phyloP scores from a whole-genome alignment of 2,797 vertebrate genomes.

The Anomalospiza imberbis region DNA sequence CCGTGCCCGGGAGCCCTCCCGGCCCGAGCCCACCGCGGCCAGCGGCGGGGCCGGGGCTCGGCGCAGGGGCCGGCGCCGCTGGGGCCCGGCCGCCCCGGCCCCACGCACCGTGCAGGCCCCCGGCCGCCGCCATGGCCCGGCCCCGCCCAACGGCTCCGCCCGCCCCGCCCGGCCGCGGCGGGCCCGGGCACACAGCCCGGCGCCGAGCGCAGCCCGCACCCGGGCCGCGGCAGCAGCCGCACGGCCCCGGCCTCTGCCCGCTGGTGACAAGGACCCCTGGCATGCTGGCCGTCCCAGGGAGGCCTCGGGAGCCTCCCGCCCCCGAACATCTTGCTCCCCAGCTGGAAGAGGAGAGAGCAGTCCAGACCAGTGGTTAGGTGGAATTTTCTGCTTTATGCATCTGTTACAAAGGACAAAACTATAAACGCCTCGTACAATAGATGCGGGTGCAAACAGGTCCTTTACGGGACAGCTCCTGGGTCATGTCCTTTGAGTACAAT shows the following conservation, averaged over 20 bases:
- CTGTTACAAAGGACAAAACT: not conserved
- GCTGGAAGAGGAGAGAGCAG: not conserved
- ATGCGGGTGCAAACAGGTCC: not conserved
- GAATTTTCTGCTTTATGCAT: slow-evolving; percentile 40
- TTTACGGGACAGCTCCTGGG: not conserved
- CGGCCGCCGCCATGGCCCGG: not conserved
- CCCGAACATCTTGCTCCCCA: fast-evolving
- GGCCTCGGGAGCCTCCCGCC: not conserved
- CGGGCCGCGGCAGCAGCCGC: not conserved
- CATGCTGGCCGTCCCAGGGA: not conserved
- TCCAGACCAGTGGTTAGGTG: not conserved
- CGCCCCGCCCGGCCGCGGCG: not conserved
- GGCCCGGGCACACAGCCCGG: no score
- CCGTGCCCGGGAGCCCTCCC: no score
- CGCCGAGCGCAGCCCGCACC: no score
- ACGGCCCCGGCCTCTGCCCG: not conserved
- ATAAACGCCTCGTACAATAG: not conserved
- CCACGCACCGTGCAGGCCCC: not conserved
- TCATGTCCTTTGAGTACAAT: not conserved
- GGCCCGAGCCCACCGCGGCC: not conserved
- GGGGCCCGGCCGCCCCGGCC: no score
- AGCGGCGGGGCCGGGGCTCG: not conserved
- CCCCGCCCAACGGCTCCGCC: not conserved
- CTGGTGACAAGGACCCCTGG: fast-evolving
- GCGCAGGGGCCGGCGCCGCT: not conserved